A percentile compares a stretch with the other conserved stretches of the same genome.
These are phyloP conservation scores for Diarsia mendica DNA, from an alignment of 2,888 invertebrate species.

Conservation along the genomic window DNA sequence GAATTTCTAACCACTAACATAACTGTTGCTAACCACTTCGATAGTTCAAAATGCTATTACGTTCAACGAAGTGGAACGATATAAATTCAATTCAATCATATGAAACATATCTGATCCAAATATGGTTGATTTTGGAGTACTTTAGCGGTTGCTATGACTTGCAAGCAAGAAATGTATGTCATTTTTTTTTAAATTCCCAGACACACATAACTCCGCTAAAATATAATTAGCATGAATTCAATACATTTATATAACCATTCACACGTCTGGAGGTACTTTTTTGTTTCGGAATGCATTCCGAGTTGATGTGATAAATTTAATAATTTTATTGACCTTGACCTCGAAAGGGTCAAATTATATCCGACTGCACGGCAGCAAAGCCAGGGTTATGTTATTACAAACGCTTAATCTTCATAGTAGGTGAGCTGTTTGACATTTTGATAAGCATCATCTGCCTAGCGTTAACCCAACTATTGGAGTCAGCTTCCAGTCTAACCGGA, in stretches of 20 bases:
- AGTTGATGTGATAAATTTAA: background rate
- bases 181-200: too few species aligned
- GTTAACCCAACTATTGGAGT: too few species aligned
- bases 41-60: background rate
- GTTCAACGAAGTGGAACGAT: background rate
- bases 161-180: too few species aligned
- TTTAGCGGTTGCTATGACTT: background rate
- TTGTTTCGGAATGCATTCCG: background rate
- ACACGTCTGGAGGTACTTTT: background rate
- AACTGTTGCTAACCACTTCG: background rate
- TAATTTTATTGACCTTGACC: too few species aligned
- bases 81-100: background rate
- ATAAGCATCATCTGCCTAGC: too few species aligned
- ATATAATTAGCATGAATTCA: slow-evolving; percentile 10
- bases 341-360: background rate
- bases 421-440: too few species aligned
- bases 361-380: too few species aligned
- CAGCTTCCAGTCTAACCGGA: too few species aligned
- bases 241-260: slow-evolving; percentile 2
- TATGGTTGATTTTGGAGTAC: background rate
- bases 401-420: too few species aligned
- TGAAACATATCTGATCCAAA: background rate
- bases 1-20: background rate
- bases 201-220: background rate
- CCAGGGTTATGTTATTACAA: too few species aligned